Base-by-base conservation (phyloP, 2,888 invertebrate species). In the Orthosia cruda region DNA sequence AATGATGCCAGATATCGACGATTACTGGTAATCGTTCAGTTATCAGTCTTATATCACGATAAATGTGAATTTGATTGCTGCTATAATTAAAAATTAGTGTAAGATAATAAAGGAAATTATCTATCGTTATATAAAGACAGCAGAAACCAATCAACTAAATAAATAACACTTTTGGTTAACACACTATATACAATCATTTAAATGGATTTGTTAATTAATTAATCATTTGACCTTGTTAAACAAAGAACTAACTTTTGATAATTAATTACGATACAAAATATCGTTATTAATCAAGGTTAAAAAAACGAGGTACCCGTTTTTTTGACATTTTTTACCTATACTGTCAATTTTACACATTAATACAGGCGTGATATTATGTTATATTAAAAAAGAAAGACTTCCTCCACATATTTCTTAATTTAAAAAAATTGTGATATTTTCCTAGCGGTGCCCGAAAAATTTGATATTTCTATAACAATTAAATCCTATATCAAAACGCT, bases 1-100 rank as follows among this genome's bases (percentile, higher is more conserved):
- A 87, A 88, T 87, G 81, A 81, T 82, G 74, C 61, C 66, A 64
- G 86, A 88, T 89, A 90, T 77, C 54, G 62, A 64, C 74, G 81
- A 89, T 90, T 89, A 88, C 83, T 80, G 78, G 81, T 90, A 90
- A 89, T 90, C 87, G 77, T 85, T 84, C 74, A 78, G 81, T 87
- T 88, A 90, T 89, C 90, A 74, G 74, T 80, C 74, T 40, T 83
- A 81, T 87, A 86, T 81, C 80, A 64, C 80, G 87, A 88, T 88
- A 89, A 81, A 77, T 57, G 65, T 63, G 59, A 69, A 73, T 76
- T 82, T 85, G 85, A 85, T 88, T 84, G 83, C 70, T 77, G 78
- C 68, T 78, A 75, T 77, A 80, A 87, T 84, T 87, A 78, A 87
- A 81, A 83, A 80, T 66, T 72, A 50, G 54, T 77, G 65, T 74